Conservation (phyloP, 2,888 invertebrate species). For the Geophilus truncorum region DNA sequence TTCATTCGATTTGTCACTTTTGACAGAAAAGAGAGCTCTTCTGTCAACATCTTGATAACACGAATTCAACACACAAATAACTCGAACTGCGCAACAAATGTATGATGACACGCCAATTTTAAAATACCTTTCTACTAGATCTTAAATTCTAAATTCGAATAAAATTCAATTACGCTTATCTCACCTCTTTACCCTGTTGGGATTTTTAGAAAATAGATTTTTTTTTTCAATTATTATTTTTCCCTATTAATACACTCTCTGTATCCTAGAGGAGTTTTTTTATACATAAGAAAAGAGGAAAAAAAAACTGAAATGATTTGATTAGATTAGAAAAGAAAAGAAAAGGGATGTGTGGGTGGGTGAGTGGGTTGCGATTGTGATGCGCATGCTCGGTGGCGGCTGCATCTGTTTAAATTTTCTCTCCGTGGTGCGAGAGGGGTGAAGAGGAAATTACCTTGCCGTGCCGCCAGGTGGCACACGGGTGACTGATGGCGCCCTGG, state of each 20-base stretch:
- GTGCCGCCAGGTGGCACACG: slow-evolving; percentile 7
- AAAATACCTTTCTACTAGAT: neutral
- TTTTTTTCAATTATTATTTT: no score
- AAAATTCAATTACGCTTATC: no score
- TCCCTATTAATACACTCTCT: neutral
- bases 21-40: slow-evolving; percentile 3
- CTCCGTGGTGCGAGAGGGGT: neutral
- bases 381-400: slow-evolving; percentile 2
- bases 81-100: no score
- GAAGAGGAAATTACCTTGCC: slow-evolving; percentile 16
- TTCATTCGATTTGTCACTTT: slow-evolving; percentile 18
- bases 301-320: neutral
- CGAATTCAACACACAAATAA: no score
- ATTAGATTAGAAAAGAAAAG: neutral
- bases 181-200: no score
- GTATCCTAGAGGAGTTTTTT: neutral
- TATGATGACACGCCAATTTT: neutral
- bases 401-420: slow-evolving; percentile 13
- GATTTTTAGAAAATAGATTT: no score
- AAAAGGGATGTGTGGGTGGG: neutral
- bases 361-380: no score
- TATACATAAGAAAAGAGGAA: neutral
- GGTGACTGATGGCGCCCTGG: slow-evolving; percentile 13
- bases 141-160: no score
- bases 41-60: neutral